Evolutionary conservation across 2,113 vertebrate species (phyloP).

Genomic region (Podiceps cristatus): DNA sequence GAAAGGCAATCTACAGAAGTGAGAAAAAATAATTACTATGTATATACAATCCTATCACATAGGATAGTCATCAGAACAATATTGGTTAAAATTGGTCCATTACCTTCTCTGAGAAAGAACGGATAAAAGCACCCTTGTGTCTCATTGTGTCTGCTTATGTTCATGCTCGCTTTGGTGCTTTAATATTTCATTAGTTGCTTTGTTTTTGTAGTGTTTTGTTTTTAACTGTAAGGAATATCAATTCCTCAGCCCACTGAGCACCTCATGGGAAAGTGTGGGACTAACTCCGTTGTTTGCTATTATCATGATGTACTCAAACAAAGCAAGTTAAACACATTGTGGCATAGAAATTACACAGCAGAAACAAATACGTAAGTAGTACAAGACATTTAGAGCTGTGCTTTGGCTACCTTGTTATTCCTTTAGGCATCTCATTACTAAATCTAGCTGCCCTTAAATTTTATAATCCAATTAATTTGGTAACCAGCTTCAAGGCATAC

Average conservation of each 20-base stretch:
- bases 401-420: background rate
- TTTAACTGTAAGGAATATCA: background rate
- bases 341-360: background rate
- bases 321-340: background rate
- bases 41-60: background rate
- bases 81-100: slow-evolving; percentile 16
- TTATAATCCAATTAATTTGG: background rate
- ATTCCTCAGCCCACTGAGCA: background rate
- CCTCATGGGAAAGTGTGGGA: background rate
- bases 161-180: slow-evolving; percentile 12
- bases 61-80: background rate
- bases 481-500: background rate
- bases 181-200: slow-evolving; percentile 50
- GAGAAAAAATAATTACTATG: background rate
- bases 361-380: background rate
- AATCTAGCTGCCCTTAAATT: background rate
- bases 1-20: background rate
- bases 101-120: background rate
- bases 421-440: background rate
- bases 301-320: background rate
- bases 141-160: slow-evolving; percentile 28
- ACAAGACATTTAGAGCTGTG: background rate
- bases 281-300: background rate
- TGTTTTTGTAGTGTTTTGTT: slow-evolving; percentile 12
- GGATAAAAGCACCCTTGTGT: background rate